A percentile compares a stretch with the other conserved stretches of the same genome.
These are phyloP conservation scores for Drosophila parvula DNA, from an alignment of 1,140 invertebrate species.

Conservation along the genomic window DNA sequence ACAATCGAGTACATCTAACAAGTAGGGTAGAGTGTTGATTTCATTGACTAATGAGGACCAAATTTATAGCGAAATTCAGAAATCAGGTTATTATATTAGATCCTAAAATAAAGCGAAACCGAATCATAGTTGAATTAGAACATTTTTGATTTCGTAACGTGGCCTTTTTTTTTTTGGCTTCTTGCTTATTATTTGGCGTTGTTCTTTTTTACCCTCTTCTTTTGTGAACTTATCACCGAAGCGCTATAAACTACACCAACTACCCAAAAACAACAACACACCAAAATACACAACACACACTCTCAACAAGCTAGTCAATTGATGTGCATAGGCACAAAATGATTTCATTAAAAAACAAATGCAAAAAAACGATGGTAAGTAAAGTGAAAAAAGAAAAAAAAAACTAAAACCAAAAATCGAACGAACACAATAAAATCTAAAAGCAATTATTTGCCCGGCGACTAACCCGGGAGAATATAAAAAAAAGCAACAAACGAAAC, in stretches of 20 bases:
- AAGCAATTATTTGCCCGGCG: constrained; percentile 72
- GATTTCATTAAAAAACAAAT: constrained; percentile 43
- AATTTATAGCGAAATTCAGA: constrained; percentile 69
- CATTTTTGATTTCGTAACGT: constrained; percentile 24
- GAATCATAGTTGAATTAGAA: constrained; percentile 27
- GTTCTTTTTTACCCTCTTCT: constrained; percentile 23
- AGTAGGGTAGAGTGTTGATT: constrained; percentile 63
- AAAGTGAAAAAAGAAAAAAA: constrained; percentile 19
- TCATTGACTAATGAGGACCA: constrained; percentile 73
- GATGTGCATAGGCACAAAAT: constrained; percentile 63
- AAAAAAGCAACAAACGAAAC: constrained; percentile 31
- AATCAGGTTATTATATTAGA: constrained; percentile 54
- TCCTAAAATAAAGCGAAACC: constrained; percentile 14
- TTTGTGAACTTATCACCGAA: constrained; percentile 35
- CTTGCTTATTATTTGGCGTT: constrained; percentile 60
- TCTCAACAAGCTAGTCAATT: constrained; percentile 74
- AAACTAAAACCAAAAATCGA: constrained; percentile 48
- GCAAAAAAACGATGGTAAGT: constrained; percentile 46
- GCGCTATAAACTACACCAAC: constrained; percentile 31
- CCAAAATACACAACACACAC: constrained; percentile 39
- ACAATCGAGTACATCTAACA: constrained; percentile 19
- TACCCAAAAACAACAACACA: constrained; percentile 31
- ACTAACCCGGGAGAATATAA: constrained; percentile 55
- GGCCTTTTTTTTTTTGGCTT: constrained; percentile 68
- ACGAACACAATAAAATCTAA: constrained; percentile 70